phyloP scores from a whole-genome alignment of 1,140 invertebrate species.

The Drosophila ambigua region DNA sequence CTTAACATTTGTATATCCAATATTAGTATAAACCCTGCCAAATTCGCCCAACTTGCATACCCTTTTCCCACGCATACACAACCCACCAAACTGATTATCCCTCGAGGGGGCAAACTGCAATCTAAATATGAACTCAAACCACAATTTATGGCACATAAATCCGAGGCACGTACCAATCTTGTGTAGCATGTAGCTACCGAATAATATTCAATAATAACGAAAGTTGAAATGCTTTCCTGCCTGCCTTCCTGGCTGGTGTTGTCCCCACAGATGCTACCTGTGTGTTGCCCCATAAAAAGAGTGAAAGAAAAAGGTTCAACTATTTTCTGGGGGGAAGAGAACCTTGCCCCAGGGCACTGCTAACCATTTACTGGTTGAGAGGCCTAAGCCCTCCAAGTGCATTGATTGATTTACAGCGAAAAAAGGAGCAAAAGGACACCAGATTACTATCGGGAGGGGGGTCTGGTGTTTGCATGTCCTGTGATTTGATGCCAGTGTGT shows the following conservation, averaged over 20 bases:
- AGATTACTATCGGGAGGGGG: constrained; percentile 5
- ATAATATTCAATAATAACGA: constrained; percentile 64
- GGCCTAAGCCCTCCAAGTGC: constrained; percentile 26
- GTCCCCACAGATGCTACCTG: background rate
- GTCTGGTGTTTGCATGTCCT: constrained; percentile 33
- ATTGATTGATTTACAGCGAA: constrained; percentile 62
- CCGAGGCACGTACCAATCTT: constrained; percentile 36
- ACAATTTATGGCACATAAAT: constrained; percentile 60
- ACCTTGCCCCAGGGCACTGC: constrained; percentile 38
- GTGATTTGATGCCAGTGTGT: constrained; percentile 21
- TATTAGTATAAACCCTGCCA: too few relatives aligned
- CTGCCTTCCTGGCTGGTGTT: constrained; percentile 7
- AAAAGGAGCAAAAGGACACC: constrained; percentile 3
- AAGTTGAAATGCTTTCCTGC: constrained; percentile 23
- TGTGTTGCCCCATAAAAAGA: constrained; percentile 14
- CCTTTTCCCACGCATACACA: background rate
- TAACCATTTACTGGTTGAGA: constrained; percentile 41
- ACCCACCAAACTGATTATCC: background rate
- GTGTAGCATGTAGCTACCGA: constrained; percentile 18
- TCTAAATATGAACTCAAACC: constrained; percentile 37
- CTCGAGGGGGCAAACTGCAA: constrained; percentile 13
- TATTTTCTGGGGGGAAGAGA: constrained; percentile 26
- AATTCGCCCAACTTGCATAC: background rate
- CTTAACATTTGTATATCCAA: too few relatives aligned
- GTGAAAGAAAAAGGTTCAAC: constrained; percentile 37